These are phyloP conservation scores for Sphaerophoria rueppellii DNA, from an alignment of 2,888 invertebrate genomes.

Conservation along the genomic window DNA sequence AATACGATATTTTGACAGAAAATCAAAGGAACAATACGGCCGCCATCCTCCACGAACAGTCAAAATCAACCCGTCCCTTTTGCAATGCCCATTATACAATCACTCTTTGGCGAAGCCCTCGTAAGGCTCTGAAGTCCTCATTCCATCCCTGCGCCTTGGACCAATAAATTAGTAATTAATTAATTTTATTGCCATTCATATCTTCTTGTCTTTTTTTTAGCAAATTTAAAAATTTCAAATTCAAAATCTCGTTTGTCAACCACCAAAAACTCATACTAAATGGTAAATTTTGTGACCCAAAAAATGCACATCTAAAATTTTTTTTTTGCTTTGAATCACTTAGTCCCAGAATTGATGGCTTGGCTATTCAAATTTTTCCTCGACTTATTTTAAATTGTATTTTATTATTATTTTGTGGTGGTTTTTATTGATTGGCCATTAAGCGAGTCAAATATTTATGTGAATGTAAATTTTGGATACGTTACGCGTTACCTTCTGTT, in stretches of 20 bases:
- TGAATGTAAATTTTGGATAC: neutral
- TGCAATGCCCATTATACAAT: too few relatives aligned
- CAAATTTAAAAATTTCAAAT: slow-evolving; percentile 10
- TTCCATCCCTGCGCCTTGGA: neutral
- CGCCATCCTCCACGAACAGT: too few relatives aligned
- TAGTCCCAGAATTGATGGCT: slow-evolving; percentile 81
- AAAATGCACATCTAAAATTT: slow-evolving; percentile 33
- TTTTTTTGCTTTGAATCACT: slow-evolving; percentile 77
- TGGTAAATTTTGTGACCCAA: slow-evolving; percentile 41
- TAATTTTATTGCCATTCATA: slow-evolving; percentile 65
- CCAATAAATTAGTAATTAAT: slow-evolving; percentile 66
- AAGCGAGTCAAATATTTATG: slow-evolving; percentile 33
- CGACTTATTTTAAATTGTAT: slow-evolving; percentile 15
- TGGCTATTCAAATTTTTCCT: slow-evolving; percentile 80
- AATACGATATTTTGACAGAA: too few relatives aligned
- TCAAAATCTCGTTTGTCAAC: slow-evolving; percentile 32
- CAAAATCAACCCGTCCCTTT: too few relatives aligned
- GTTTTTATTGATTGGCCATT: slow-evolving; percentile 69
- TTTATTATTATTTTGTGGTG: slow-evolving; percentile 48
- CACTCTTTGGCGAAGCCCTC: too few relatives aligned
- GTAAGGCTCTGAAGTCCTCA: neutral
- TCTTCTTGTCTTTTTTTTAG: slow-evolving; percentile 41
- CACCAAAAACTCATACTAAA: neutral
- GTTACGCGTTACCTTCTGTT: neutral
- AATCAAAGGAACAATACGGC: too few relatives aligned